Conservation (phyloP, 2,888 invertebrate species). For the Apodemia duryi region DNA sequence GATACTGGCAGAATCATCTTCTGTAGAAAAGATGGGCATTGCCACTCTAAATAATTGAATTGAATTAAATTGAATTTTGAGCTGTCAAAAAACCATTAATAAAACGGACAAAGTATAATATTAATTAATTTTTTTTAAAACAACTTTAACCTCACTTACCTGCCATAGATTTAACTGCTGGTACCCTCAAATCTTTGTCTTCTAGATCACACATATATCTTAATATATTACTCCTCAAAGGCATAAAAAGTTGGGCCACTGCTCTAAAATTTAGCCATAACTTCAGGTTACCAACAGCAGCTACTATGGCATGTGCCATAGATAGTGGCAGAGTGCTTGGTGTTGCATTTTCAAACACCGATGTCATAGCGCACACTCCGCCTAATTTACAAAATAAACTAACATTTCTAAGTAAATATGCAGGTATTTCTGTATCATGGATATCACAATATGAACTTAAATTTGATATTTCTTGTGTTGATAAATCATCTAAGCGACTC, state of each 20-base stretch:
- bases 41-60: no score
- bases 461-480: slow-evolving; percentile 89
- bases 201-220: slow-evolving; percentile 96
- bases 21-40: no score
- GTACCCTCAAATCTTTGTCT: slow-evolving; percentile 93
- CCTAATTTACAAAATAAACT: slow-evolving; percentile 95
- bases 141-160: slow-evolving; percentile 66
- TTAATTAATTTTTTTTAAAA: background rate
- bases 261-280: slow-evolving; percentile 96
- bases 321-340: slow-evolving; percentile 89
- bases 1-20: no score
- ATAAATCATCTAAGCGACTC: slow-evolving; percentile 88
- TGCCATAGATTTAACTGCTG: slow-evolving; percentile 95
- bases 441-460: slow-evolving; percentile 92
- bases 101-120: background rate
- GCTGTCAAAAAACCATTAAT: no score
- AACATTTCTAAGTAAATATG: slow-evolving; percentile 94
- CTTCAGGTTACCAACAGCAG: slow-evolving; percentile 94
- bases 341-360: slow-evolving; percentile 88
- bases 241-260: slow-evolving; percentile 92
- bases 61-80: no score
- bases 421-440: slow-evolving; percentile 95
- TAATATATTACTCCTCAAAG: slow-evolving; percentile 90
- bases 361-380: slow-evolving; percentile 91
- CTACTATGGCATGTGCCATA: slow-evolving; percentile 94